Evolutionary conservation across 1,140 invertebrate genomes (phyloP), one percentile per base, ranked within the genome.

Genomic region (Brachionus asplanchnoidis): DNA sequence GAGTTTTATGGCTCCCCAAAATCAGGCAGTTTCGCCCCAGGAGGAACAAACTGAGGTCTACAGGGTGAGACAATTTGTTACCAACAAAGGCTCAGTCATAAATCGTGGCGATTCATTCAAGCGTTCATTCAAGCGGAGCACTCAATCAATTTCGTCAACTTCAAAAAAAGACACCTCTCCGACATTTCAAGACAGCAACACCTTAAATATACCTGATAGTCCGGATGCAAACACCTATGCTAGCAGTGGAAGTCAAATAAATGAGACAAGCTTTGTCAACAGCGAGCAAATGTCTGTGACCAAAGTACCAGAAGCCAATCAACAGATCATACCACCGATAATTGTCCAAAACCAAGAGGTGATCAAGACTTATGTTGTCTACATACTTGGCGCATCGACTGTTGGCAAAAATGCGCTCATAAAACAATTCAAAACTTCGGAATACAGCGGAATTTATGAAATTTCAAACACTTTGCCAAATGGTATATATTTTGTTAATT

Each of bases 361-460:
- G 14, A 44, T 70, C 12, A 44, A 40, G 14, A n/a, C 60, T 17
- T 84, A 70, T 84, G 26, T 68, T 40, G 82, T 84, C 70, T 84
- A 84, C 46, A n/a, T 84, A 26, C 65, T 84, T 28, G 82, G 82
- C 2, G 23, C 60, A 32, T 50, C 66, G 12, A 66, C 56, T 53
- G 68, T 73, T 50, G 84, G 84, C 8, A 84, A 84, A 78, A 53
- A 50, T 73, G 28, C 84, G 12, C 26, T 84, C n/a, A 56, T 56
- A 28, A 84, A 73, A 77, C 84, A 84, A 78, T 84, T 84, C 23
- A 73, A 84, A 66, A 84, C 84, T 0, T 68, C 68, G 9, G 84
- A 84, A 68, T 84, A 84, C 56, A 42, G 84, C 12, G 84, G 84
- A n/a, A 84, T 60, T 7, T 84, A 84, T 56, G 60, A 75, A 44